Base-by-base conservation (phyloP, 1,140 invertebrate species). In the Nomia melanderi region DNA sequence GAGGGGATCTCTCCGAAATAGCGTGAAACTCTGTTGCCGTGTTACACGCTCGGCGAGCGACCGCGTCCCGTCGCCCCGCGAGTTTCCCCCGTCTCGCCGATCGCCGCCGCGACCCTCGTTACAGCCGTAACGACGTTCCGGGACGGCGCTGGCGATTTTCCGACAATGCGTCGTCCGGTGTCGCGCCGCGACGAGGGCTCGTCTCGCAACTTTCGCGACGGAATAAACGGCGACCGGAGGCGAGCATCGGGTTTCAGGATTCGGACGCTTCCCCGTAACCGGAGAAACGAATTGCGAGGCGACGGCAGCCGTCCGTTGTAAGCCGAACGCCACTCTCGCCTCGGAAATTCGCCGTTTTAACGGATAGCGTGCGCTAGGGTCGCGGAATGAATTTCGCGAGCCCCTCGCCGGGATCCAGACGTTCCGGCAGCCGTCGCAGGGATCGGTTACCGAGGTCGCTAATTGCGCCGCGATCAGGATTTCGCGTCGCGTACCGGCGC, bases 401-500 rank as follows among this genome's bases (percentile, higher is more conserved):
- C 1, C 27, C 20, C 6, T 20, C 25, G 25, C 36, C 41, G 41
- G 33, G 47, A 5, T 50, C 20, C 47, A n/a, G 47, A n/a, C 36
- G 36, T 11, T 7, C 1, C n/a, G 47, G n/a, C 6, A n/a, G 6
- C 6, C 23, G 23, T 23, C 25, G 50, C 47, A 17, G n/a, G 47
- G 23, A 54, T 54, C 33, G 69, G 59, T n/a, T 39, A 17, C n/a
- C 17, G 47, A 31, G 29, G 31, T 31, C 60, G 47, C 64, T 82
- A 83, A 83, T 82, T 82, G 76, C 76, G 56, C 60, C 44, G 47
- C 78, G 78, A 83, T 83, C 82, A 75, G 44, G 70, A 82, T 78
- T 82, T 82, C 81, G 64, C 70, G 63, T 83, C 64, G 67, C 75
- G 76, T 76, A 78, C 41, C 65, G 47, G n/a, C 31, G 33, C 39